Evolutionary conservation across 1,140 invertebrate species (phyloP), one percentile per base, ranked within the genome.

Genomic region (Drosophila nigrodunni): DNA sequence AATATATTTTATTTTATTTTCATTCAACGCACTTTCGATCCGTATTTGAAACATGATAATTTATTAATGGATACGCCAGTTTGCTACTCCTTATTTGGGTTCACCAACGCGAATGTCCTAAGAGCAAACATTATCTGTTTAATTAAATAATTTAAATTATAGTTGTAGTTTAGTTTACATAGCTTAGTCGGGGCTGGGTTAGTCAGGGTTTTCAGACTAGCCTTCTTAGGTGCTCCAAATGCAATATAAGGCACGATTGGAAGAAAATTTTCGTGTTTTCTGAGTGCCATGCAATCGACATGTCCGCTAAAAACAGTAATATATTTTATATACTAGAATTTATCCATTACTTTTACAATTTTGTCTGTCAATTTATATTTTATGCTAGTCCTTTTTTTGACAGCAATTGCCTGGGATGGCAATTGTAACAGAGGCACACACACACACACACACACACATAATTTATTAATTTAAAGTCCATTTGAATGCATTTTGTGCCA

Each of bases 401-500:
- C 50, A 54, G 35, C n/a, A 15, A 35, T 35, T 43, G n/a, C 41
- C n/a, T 30, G 35, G n/a, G 6, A 7, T 35, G 30, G 25, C 11
- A 13, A n/a, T 15, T 7, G n/a, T 5, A 46, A 46, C 15, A 46
- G 4, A 30, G 25, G 6, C 25, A 30, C 25, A 30, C 25, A 46
- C 5, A 7, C 13, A 15, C 44, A 11, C n/a, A 1, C 13, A 15
- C 2, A 6, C 13, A n/a, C 21, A 11, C n/a, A 30, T n/a, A 10
- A 34, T 34, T 52, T 35, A 35, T 35, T 52, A 9, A 25, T 49
- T 49, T 25, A 8, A 35, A 52, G 25, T 11, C n/a, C n/a, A 80
- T 80, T 80, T 49, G 50, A 60, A 54, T 41, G 9, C 47, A 49
- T 60, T 60, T 69, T 52, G 11, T 15, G 35, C 46, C 15, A 50